Evolutionary conservation across 1,140 invertebrate species (phyloP), one percentile per base, ranked within the genome.

Genomic region (Phymorhynchus buccinoides): DNA sequence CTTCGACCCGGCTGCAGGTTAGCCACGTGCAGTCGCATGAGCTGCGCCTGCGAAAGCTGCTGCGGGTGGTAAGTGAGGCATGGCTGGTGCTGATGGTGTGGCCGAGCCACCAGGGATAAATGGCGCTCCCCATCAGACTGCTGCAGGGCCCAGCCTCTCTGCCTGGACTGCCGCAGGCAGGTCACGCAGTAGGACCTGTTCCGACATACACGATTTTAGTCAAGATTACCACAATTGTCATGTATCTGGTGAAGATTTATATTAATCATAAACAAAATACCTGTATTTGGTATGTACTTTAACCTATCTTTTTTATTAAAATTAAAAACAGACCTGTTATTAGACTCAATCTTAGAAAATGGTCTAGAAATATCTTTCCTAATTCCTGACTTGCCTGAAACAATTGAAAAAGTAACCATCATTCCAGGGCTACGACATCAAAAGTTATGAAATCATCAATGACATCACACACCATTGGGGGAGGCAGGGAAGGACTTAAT

Each of bases 21-120:
- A 1, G 80, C 71, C 30, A 87, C 56, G 79, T 87, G 86, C 32
- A 87, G 86, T n/a, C 84, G 80, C 35, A 35, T 66, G 41, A 87
- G 42, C 35, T 87, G 86, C 22, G 66, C 6, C 35, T 71, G 56
- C 32, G 81, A 73, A 35, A 83, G 62, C 73, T 39, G 12, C 14
- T 56, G 39, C n/a, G 32, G 37, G 18, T 37, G 62, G 16, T 3
- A 16, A 66, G 16, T 56, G 41, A 12, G 35, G n/a, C 32, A 12
- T n/a, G 79, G 9, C n/a, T 73, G 37, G 62, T 14, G 35, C n/a
- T 22, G 35, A 16, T 22, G 22, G 39, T 71, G 27, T 73, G 81
- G 81, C n/a, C 81, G 27, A 35, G 81, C 62, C n/a, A 68, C 56
- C 32, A 83, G 62, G 0, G 81, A 83, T 39, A 83, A 37, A 44